Evolutionary conservation across 2,888 invertebrate genomes (phyloP), one percentile per base, ranked within the genome.

Genomic region (Drosophila histrio): DNA sequence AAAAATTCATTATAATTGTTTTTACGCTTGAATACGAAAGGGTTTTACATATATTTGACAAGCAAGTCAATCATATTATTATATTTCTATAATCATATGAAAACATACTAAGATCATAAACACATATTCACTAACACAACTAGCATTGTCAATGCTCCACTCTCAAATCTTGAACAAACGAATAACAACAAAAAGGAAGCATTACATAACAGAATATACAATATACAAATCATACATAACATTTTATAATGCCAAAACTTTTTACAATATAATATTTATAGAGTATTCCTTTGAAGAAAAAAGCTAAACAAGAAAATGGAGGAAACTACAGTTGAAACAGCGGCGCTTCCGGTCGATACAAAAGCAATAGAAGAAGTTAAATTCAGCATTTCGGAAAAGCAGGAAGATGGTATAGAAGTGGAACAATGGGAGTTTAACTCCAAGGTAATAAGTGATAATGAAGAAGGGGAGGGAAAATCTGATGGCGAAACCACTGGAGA

Each of bases 231-330:
- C 5, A 21, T 7, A 21, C 46, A 21, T 8, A 9, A 19, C n/a
- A 21, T 46, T 8, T 30, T 30, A 26, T 26, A 17, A 26, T 1
- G 9, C 3, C 8, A 28, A 11, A 28, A 44, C 17, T 44, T 17
- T 17, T 11, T 5, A 44, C 26, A n/a, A n/a, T 17, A 26, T 2
- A 15, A 3, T 26, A 17, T 9, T 44, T 21, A n/a, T 17, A 26
- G 6, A 15, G 6, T 26, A 17, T 9, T 44, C 19, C 9, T 13
- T 21, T 13, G 13, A 13, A n/a, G 8, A 9, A 30, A 13, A 2
- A n/a, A 7, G 1, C 2, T 1, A 22, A 53, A 21, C 8, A 43
- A 22, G 22, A 22, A 24, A 49, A 58, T 58, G 57, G 57, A 58
- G 3, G 57, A 49, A 22, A 39, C 4, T 58, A 39, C 2, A 47